phyloP scores from a whole-genome alignment of 2,113 vertebrate species.

The Thomomys bottae region DNA sequence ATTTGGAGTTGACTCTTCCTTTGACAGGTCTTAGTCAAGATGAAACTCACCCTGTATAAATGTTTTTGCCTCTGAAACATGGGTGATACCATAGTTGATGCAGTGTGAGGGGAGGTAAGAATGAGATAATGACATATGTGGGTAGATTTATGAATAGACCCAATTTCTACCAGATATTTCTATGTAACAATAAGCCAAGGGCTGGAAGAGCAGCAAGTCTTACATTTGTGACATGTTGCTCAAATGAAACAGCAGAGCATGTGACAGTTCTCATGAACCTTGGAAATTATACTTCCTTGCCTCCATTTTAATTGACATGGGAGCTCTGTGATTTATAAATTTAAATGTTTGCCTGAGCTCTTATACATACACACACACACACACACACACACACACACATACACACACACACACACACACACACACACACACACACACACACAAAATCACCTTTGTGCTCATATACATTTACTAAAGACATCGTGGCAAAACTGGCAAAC shows the following conservation, averaged over 20 bases:
- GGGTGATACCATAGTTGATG: background rate
- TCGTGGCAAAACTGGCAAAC: conserved; percentile 73
- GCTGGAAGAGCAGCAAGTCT: conserved; percentile 73
- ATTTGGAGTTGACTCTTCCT: conserved; percentile 18
- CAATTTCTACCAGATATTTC: conserved; percentile 76
- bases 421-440: background rate
- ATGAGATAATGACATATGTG: conserved; percentile 63
- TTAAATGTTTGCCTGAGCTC: conserved; percentile 56
- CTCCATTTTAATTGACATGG: conserved; percentile 73
- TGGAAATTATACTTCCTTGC: conserved; percentile 72
- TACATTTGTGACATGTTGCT: conserved; percentile 65
- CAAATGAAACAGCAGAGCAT: conserved; percentile 66
- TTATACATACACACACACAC: background rate
- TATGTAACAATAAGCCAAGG: conserved; percentile 77
- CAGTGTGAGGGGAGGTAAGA: conserved; percentile 65
- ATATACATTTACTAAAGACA: background rate
- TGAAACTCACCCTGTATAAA: conserved; percentile 52
- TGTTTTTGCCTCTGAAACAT: conserved; percentile 73
- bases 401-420: background rate
- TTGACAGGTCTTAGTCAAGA: conserved; percentile 56
- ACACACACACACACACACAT: background rate
- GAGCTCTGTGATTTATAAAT: conserved; percentile 72
- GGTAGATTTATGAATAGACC: conserved; percentile 72
- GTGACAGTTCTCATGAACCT: conserved; percentile 61
- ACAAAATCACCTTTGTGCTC: too few species aligned